Conservation (phyloP, 2,113 vertebrate species). For the Tor tambroides region DNA sequence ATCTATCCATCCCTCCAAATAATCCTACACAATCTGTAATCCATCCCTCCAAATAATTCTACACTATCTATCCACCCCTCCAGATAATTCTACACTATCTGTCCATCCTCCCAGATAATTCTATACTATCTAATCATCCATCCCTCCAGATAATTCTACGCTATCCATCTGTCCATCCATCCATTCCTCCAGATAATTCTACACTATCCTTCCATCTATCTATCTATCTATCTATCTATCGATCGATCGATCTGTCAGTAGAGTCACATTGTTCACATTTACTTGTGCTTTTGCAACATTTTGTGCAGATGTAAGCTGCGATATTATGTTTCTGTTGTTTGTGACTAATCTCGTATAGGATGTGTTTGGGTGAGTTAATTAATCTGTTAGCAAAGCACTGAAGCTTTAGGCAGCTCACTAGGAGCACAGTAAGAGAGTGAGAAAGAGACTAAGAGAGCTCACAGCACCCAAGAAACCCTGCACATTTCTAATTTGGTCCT, state of each 20-base stretch:
- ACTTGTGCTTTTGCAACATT: background rate
- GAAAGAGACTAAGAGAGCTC: background rate
- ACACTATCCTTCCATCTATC: background rate
- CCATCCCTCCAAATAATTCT: too few species aligned
- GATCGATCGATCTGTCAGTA: background rate
- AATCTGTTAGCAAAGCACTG: background rate
- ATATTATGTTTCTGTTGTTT: background rate
- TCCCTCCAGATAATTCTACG: background rate
- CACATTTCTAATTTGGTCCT: conserved; percentile 37
- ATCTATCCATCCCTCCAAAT: too few species aligned
- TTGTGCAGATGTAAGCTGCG: background rate
- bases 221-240: background rate
- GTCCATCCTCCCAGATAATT: background rate
- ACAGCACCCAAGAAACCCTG: background rate
- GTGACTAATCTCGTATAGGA: background rate
- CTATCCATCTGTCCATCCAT: background rate
- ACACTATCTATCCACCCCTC: too few species aligned
- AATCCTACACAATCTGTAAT: too few species aligned
- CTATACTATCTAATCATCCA: background rate
- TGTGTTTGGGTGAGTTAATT: background rate
- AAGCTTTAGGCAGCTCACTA: background rate
- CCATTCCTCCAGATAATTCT: background rate
- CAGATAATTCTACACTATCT: background rate
- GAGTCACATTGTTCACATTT: background rate
- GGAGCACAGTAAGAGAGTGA: background rate